Evolutionary conservation across 2,888 invertebrate genomes (phyloP).

Genomic region (Zelleria hepariella): DNA sequence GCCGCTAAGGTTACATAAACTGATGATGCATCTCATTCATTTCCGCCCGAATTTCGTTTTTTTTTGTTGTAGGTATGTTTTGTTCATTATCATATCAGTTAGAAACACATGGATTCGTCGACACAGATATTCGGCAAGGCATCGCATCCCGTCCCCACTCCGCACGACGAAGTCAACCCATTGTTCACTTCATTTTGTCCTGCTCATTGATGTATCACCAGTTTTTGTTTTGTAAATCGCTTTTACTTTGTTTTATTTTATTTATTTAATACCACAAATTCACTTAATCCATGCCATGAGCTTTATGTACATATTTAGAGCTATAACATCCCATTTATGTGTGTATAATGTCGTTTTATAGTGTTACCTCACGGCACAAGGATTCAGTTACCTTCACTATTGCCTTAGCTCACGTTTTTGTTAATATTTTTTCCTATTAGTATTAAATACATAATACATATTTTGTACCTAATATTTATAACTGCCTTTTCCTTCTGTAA

Average conservation of each 20-base stretch:
- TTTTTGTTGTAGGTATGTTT: background rate
- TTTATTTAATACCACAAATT: background rate
- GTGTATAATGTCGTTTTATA: background rate
- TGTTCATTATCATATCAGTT: background rate
- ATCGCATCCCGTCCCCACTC: slow-evolving; percentile 37
- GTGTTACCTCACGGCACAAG: background rate
- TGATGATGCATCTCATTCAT: slow-evolving; percentile 12
- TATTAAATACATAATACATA: background rate
- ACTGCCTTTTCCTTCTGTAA: background rate
- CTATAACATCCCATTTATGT: background rate
- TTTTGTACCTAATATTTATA: background rate
- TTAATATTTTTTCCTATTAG: background rate
- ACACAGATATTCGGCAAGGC: slow-evolving; percentile 8
- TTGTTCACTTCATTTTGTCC: slow-evolving; percentile 51
- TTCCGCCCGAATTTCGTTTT: background rate
- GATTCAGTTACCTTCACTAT: background rate
- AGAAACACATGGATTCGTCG: background rate
- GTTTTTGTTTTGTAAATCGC: background rate
- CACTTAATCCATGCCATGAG: background rate
- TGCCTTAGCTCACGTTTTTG: background rate
- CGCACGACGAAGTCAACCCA: slow-evolving; percentile 66
- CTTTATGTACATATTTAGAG: background rate
- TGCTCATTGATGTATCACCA: background rate
- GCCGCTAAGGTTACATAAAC: slow-evolving; percentile 23
- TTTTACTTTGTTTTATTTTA: background rate